Conservation (phyloP, 1,140 invertebrate genomes). For the Maniola jurtina region DNA sequence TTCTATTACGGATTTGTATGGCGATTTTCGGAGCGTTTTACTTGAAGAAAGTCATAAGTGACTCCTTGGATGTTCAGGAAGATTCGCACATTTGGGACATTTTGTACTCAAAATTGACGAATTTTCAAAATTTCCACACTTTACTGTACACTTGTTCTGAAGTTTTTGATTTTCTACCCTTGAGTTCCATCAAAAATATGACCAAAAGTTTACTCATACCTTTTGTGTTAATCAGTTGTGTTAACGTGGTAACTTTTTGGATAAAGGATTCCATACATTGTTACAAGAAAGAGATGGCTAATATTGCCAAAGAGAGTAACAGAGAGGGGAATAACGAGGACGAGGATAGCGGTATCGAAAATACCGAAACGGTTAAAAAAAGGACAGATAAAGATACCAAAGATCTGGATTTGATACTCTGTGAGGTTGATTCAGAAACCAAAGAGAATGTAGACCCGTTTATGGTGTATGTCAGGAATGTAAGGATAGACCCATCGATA, state of each 20-base stretch:
- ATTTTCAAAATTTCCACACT: constrained; percentile 90
- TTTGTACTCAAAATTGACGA: constrained; percentile 86
- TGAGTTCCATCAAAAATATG: constrained; percentile 76
- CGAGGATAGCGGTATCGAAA: constrained; percentile 53
- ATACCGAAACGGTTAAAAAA: constrained; percentile 33
- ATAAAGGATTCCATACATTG: constrained; percentile 36
- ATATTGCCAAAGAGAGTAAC: constrained; percentile 10
- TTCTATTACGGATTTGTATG: constrained; percentile 48
- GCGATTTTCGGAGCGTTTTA: constrained; percentile 44
- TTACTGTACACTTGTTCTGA: constrained; percentile 90
- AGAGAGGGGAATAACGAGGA: constrained; percentile 31
- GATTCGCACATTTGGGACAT: constrained; percentile 89
- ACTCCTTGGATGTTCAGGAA: constrained; percentile 68
- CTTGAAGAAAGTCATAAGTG: constrained; percentile 55
- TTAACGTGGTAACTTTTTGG: constrained; percentile 73
- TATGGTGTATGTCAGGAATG: constrained; percentile 40
- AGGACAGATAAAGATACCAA: constrained; percentile 35
- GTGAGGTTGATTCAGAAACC: too few species aligned
- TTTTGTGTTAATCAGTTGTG: constrained; percentile 67
- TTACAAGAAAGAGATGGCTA: constrained; percentile 28
- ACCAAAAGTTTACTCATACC: constrained; percentile 81
- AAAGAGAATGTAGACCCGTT: constrained; percentile 23
- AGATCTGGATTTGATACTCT: background rate
- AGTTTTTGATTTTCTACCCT: constrained; percentile 90
- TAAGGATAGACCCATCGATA: constrained; percentile 80